Base-by-base conservation (phyloP, 2,888 invertebrate genomes). In the Lasius platythorax region DNA sequence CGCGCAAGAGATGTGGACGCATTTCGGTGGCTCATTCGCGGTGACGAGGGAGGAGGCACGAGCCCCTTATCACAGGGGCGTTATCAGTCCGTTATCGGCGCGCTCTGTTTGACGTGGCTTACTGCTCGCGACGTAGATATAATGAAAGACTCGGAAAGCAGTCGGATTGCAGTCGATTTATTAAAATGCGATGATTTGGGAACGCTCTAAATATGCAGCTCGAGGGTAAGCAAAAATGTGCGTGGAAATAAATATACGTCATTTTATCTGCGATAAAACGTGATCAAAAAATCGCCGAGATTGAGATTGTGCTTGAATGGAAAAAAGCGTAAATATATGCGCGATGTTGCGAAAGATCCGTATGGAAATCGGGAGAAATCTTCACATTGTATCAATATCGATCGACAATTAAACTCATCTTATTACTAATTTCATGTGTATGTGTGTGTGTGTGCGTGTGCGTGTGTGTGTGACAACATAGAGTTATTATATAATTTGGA, bases 41-140 rank as follows among this genome's bases (percentile, higher is more conserved):
- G n/a, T 30, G 15, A 75, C 43, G 43, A 11, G 23, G 43, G 37
- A 30, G 15, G 40, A 53, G 67, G 56, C 53, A 18, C 40, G 75
- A 18, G 37, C 79, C 43, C 87, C 84, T 86, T 91, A 91, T 92
- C 91, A 79, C 68, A 43, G 63, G 84, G 33, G 83, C 85, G 91
- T 91, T 91, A 91, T 92, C 91, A 86, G 64, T 11, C 46, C 56
- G 85, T 92, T 91, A 92, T 92, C 91, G 75, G 67, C 78, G 86
- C 88, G 88, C 84, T 92, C 90, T 91, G 92, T 92, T 91, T 92
- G 90, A 92, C 88, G 88, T 91, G 90, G 91, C 88, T 92, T 91
- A 88, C 85, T 84, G 87, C 83, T 84, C 79, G 50, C 86, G 74
- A 74, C 87, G 87, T 75, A 85, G 87, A 90, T 88, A 87, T 83